Evolutionary conservation across 1,140 invertebrate genomes (phyloP), one percentile per base, ranked within the genome.

Genomic region (Ridgeia piscesae): DNA sequence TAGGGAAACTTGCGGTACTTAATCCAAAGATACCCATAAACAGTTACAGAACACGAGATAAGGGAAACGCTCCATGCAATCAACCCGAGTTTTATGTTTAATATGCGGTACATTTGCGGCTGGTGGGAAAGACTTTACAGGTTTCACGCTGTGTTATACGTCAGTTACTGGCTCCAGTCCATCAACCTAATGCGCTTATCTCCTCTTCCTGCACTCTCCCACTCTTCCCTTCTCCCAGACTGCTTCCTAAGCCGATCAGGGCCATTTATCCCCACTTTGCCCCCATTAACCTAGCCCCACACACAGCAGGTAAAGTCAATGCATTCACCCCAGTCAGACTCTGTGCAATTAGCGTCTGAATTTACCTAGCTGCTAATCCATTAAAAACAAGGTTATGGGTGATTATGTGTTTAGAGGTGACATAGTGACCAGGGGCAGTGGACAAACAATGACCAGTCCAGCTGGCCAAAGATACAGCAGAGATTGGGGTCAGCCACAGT

Each of bases 331-430:
- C 58, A 77, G 58, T 77, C 58, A 27, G 58, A 77, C 58, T 77
- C 17, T 4, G 17, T 27, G 58, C 58, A 77, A 77, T 77, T 77
- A 77, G 58, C 17, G 17, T 0, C 58, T 77, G 0, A 6, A 31
- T 77, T 77, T 77, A 77, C 27, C 17, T 77, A 77, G 58, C 58
- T 77, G 58, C 58, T 77, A 77, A 77, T 77, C 58, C 58, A 77
- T 77, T 77, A 77, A 77, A 77, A 77, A 77, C 58, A 77, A 77
- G 17, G 58, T 77, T 77, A 77, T 77, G 58, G 58, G 58, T 77
- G 58, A 77, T 77, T 77, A 77, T 77, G 58, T 77, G 58, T 77
- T 77, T 77, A 77, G 58, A 27, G 58, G 58, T 17, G 58, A 31
- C 58, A 77, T 21, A 77, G 58, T 77, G 58, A 77, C 58, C 58